Percentiles rank a stretch among this genome's conserved stretches.
Conservation (phyloP, 2,113 vertebrate genomes). For the Passerina amoena region DNA sequence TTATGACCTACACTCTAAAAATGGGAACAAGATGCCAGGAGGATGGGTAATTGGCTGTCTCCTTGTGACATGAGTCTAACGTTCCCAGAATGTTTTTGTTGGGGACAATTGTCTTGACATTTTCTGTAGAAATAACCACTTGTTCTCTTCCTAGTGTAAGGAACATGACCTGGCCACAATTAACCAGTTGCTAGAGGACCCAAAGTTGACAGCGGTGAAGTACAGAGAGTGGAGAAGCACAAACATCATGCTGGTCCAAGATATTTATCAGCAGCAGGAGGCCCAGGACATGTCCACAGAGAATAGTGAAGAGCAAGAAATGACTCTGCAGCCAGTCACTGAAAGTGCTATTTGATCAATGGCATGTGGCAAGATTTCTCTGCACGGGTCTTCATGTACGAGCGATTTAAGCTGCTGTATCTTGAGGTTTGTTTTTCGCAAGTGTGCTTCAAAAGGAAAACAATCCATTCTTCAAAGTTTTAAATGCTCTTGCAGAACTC, state of each 20-base stretch:
- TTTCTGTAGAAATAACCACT: not conserved
- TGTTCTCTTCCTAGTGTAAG: slow-evolving; percentile 82
- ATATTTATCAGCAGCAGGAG: slow-evolving; percentile 76
- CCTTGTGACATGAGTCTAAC: not conserved
- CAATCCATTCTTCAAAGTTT: not conserved
- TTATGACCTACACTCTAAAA: not conserved
- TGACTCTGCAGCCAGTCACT: not conserved
- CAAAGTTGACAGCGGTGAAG: slow-evolving; percentile 81
- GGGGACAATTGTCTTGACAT: not conserved
- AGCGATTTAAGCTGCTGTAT: slow-evolving; percentile 8
- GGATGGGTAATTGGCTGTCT: not conserved
- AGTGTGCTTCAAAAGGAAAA: slow-evolving; percentile 15
- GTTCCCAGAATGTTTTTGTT: not conserved
- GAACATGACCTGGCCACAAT: slow-evolving; percentile 89
- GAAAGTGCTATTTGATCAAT: slow-evolving; percentile 67
- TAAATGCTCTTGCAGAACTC: not conserved
- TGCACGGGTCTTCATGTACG: rapidly evolving
- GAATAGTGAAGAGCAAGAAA: slow-evolving; percentile 34
- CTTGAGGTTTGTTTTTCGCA: not conserved
- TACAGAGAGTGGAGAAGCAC: slow-evolving; percentile 91
- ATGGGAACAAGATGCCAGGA: not conserved
- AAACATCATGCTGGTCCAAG: slow-evolving; percentile 85
- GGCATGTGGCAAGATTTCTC: not conserved
- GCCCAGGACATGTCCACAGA: slow-evolving; percentile 14
- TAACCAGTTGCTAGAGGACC: slow-evolving; percentile 86